Evolutionary conservation across 2,888 invertebrate species (phyloP), one percentile per base, ranked within the genome.

Genomic region (Diachrysia chrysitis): DNA sequence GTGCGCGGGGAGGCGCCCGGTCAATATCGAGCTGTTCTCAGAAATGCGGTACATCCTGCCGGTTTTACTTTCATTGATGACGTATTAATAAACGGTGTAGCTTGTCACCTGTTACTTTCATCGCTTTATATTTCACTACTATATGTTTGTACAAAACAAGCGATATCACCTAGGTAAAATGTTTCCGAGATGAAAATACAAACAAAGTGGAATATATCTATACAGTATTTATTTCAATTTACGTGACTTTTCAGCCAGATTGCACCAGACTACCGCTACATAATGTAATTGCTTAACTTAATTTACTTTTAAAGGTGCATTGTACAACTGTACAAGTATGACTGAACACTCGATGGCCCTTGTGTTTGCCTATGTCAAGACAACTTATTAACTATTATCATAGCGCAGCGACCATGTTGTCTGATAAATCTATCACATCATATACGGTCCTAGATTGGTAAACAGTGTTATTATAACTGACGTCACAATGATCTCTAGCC

Each of bases 1-100:
- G 65, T 66, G 58, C 57, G 66, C 71, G 76, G 73, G 69, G 67
- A 68, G 66, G 32, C 57, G 59, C 32, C 37, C 73, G 73, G 69
- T 76, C 79, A 81, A 81, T 78, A 81, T 76, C 76, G 66, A 58
- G 63, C 51, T 10, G 48, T 73, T 71, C 76, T 68, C 62, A 73
- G 71, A 72, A 72, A 54, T 25, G 53, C 63, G 57, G 68, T 66
- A 58, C 68, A 68, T 79, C 78, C 79, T 81, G 69, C 58, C 60
- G 48, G 51, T 81, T 79, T 81, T 70, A 79, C 81, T 81, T 81
- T 81, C 82, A 69, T 65, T 71, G 19, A 56, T 79, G 77, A 77
- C 72, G 79, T 77, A 66, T 67, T 64, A 29, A 74, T 60, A 53
- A 72, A 64, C 59, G 53, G 57, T 58, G 17, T 14, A 29, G 37